Evolutionary conservation across 1,140 invertebrate species (phyloP), one percentile per base, ranked within the genome.

Genomic region (Euwallacea fornicatus): DNA sequence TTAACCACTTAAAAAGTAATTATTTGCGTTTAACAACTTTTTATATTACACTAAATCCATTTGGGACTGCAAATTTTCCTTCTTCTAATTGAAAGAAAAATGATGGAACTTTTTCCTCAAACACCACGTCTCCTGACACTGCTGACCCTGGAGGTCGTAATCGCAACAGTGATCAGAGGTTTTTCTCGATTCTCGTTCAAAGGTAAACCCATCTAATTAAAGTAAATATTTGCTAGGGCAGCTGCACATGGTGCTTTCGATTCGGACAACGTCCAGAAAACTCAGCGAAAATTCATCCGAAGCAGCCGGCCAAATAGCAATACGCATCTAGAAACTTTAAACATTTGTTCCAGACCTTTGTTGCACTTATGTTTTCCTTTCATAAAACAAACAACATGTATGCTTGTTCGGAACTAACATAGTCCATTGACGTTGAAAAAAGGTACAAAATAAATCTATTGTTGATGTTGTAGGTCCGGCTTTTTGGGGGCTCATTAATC

Each of bases 401-500:
- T 33, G 4, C 21, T 33, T 33, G 21, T 4, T 33, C 21, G 21
- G 4, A 33, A 33, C 21, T 33, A 33, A 33, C 21, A 33, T 33
- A 33, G 21, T 33, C 21, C 21, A 33, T 33, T 33, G 21, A 33
- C 21, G 1, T 33, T 33, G 4, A 1, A 33, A 33, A 33, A 33
- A 33, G 21, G 21, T 33, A 33, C 21, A 33, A 33, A 33, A 33
- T 33, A 33, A 33, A 50, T 50, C 9, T 50, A 13, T 2, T 13
- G 13, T 1, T 50, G 0, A 11, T 76, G 74, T 83, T 82, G 53
- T 84, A 94, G 94, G 94, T 84, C 95, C 96, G 54, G 93, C 94
- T 50, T 98, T 97, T 83, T 98, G 96, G 97, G 96, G 96, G 69
- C 85, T 97, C 53, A 93, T 98, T 80, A 98, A 98, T 84, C 95